A percentile compares a stretch with the other conserved stretches of the same genome.
Evolutionary conservation across 2,888 invertebrate species (phyloP).

Genomic region (Nudaria mundana): DNA sequence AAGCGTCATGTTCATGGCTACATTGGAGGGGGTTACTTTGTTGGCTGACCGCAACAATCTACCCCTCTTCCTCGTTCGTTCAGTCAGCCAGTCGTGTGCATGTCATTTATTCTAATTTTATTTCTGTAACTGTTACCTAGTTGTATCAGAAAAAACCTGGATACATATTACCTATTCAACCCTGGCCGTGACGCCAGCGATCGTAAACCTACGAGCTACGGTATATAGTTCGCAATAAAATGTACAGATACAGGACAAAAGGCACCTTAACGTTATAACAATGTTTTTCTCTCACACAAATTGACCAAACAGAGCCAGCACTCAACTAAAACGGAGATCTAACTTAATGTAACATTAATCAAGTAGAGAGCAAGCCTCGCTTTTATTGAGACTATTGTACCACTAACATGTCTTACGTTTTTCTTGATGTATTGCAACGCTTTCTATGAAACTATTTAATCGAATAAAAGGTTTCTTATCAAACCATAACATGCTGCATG

Average conservation of each 20-base stretch:
- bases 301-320: slow-evolving; percentile 12
- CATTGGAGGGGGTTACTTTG: too few relatives aligned
- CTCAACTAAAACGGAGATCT: slow-evolving; percentile 8
- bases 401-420: slow-evolving; percentile 9
- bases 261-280: slow-evolving; percentile 23
- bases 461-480: too few relatives aligned
- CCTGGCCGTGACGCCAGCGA: not conserved
- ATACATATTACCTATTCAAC: not conserved
- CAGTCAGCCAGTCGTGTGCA: too few relatives aligned
- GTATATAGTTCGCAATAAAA: slow-evolving; percentile 24
- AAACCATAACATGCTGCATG: too few relatives aligned
- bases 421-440: too few relatives aligned
- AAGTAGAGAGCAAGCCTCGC: slow-evolving; percentile 8
- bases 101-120: too few relatives aligned
- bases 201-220: slow-evolving; percentile 5
- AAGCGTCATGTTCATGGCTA: too few relatives aligned
- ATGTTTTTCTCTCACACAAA: slow-evolving; percentile 21
- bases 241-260: slow-evolving; percentile 17
- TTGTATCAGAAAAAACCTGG: not conserved
- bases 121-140: too few relatives aligned
- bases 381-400: slow-evolving; percentile 34
- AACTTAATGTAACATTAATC: slow-evolving; percentile 16
- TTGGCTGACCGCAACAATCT: too few relatives aligned
- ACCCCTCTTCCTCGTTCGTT: too few relatives aligned
- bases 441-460: too few relatives aligned